Evolutionary conservation across 2,888 invertebrate species (phyloP), one percentile per base, ranked within the genome.

Genomic region (Brachylomia viminalis): DNA sequence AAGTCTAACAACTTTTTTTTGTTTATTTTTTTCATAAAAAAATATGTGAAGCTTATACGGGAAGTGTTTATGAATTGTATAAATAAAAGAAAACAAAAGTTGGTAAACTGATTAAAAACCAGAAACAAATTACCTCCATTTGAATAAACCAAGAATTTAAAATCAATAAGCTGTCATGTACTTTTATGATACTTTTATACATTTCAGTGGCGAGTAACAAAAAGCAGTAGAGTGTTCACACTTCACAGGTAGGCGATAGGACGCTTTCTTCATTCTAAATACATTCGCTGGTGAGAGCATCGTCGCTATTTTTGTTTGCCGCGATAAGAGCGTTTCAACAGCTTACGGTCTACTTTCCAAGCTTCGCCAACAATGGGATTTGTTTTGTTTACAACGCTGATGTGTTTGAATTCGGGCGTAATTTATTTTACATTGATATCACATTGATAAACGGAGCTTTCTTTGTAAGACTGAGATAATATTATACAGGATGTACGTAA

Each of bases 321-420:
- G 70, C 86, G 90, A 90, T 90, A 91, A 89, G 88, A 88, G 87
- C 87, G 87, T 89, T 88, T 89, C 90, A 88, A 83, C 89, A 87
- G 88, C 89, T 91, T 86, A 89, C 85, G 85, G 80, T 83, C 83
- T 86, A 84, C 77, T 83, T 79, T 72, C 77, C 62, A 80, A 83
- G 86, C 82, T 88, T 86, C 67, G 79, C 82, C 89, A 88, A 91
- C 89, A 91, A 89, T 84, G 59, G 83, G 86, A 87, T 86, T 84
- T 84, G 73, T 80, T 88, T 86, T 90, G 87, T 89, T 84, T 90
- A 88, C 84, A 87, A 85, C 77, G 82, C 84, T 86, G 87, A 90
- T 89, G 89, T 91, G 86, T 89, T 88, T 89, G 81, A 83, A 77
- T 87, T 83, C 72, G 81, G 78, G 70, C 73, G 80, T 85, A 83